These are phyloP conservation scores for Herpetotheres cachinnans DNA, from an alignment of 2,113 vertebrate species.

Conservation along the genomic window DNA sequence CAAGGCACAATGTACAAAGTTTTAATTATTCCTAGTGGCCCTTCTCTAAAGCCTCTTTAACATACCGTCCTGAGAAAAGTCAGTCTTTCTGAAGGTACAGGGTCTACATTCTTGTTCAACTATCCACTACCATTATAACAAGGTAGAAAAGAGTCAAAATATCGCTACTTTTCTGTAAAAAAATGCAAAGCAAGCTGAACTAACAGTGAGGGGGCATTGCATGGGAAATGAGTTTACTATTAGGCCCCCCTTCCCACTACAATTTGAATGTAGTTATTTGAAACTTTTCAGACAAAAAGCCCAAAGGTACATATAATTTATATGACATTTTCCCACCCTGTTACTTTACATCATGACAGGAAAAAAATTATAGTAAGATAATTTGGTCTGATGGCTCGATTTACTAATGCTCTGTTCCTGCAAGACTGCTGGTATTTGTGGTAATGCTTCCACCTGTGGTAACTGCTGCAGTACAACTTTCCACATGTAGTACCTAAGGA, in stretches of 20 bases:
- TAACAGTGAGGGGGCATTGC: background rate
- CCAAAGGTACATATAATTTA: background rate
- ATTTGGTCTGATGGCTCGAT: conserved; percentile 15
- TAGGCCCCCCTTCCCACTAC: background rate
- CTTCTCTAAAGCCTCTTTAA: background rate
- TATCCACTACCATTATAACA: rapidly evolving
- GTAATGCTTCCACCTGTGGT: conserved; percentile 10
- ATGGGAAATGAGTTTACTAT: background rate
- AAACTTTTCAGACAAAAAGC: background rate
- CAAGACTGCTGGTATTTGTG: background rate
- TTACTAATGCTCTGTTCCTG: background rate
- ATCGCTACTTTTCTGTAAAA: background rate
- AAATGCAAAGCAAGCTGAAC: background rate
- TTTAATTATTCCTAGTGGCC: background rate
- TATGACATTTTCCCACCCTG: background rate
- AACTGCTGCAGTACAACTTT: background rate
- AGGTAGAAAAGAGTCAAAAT: background rate
- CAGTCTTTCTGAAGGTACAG: background rate
- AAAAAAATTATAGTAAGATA: background rate
- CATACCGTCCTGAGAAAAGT: background rate
- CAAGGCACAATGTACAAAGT: background rate
- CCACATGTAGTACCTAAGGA: background rate
- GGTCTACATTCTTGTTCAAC: background rate
- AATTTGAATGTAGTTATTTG: background rate
- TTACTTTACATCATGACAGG: background rate